phyloP scores from a whole-genome alignment of 2,888 invertebrate genomes.

The Xestoiulus laeticollis region DNA sequence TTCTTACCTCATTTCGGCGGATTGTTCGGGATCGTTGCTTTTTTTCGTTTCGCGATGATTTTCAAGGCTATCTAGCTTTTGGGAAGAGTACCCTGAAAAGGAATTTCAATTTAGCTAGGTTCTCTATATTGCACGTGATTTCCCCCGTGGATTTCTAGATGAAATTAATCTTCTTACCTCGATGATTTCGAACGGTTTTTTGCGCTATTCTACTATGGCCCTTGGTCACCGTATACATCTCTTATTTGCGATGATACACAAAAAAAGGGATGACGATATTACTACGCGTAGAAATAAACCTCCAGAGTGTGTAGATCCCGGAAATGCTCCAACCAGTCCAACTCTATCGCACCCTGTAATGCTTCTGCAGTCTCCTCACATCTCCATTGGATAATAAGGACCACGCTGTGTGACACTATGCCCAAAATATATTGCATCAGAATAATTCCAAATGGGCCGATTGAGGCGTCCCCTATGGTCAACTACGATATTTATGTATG shows the following conservation, averaged over 20 bases:
- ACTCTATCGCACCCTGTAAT: no score
- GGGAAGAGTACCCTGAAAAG: conserved; percentile 72
- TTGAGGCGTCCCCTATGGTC: no score
- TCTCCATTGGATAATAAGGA: no score
- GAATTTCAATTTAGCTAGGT: no score
- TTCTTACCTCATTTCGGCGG: conserved; percentile 17
- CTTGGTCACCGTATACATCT: conserved; percentile 87
- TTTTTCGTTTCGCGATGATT: conserved; percentile 59
- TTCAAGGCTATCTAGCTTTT: conserved; percentile 82
- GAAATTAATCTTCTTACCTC: conserved; percentile 69
- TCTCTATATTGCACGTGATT: conserved; percentile 38
- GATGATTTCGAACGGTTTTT: conserved; percentile 82
- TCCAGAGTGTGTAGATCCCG: not conserved
- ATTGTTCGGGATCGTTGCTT: not conserved
- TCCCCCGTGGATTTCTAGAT: not conserved
- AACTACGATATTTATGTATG: no score
- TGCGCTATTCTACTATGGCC: conserved; percentile 89
- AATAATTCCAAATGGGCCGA: no score
- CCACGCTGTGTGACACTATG: no score
- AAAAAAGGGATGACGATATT: not conserved
- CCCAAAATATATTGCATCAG: conserved; percentile 85
- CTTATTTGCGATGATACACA: not conserved
- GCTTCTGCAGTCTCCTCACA: not conserved
- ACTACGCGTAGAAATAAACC: not conserved
- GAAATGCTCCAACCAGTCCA: not conserved